Conservation (phyloP, 1,140 invertebrate species). For the Teleogryllus occipitalis region DNA sequence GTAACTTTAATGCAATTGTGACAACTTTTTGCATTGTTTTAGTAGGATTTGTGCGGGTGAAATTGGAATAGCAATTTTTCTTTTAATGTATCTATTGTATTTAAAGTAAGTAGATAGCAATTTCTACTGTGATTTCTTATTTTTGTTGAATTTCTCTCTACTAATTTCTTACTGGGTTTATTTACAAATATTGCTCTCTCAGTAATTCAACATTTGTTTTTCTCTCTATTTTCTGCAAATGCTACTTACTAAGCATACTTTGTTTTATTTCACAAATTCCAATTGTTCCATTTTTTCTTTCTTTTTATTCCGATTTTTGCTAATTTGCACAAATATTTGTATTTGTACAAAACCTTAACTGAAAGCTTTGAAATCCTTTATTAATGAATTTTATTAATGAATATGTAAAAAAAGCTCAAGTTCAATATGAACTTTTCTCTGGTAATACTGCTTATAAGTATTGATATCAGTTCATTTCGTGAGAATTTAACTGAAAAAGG, state of each 20-base stretch:
- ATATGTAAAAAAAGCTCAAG: too few relatives aligned
- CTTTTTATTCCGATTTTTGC: not conserved
- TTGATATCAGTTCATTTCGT: too few relatives aligned
- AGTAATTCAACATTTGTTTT: too few relatives aligned
- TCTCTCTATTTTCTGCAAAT: too few relatives aligned
- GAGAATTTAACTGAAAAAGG: too few relatives aligned
- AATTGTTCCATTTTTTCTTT: not conserved
- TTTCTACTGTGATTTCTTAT: not conserved
- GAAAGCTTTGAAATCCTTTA: not conserved
- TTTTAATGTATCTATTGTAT: not conserved
- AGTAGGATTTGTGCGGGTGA: not conserved
- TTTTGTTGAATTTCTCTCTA: not conserved
- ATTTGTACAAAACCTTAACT: not conserved
- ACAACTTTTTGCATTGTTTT: not conserved
- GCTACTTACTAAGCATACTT: too few relatives aligned
- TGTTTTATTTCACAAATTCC: not conserved
- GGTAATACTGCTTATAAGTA: too few relatives aligned
- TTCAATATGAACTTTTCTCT: too few relatives aligned
- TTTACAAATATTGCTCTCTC: too few relatives aligned
- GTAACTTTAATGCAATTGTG: not conserved
- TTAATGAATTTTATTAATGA: too few relatives aligned
- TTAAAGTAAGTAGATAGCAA: not conserved
- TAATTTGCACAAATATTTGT: not conserved
- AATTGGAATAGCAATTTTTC: not conserved
- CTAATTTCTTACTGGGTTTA: not conserved